phyloP scores from a whole-genome alignment of 2,797 vertebrate species.

The Luscinia megarhynchos region DNA sequence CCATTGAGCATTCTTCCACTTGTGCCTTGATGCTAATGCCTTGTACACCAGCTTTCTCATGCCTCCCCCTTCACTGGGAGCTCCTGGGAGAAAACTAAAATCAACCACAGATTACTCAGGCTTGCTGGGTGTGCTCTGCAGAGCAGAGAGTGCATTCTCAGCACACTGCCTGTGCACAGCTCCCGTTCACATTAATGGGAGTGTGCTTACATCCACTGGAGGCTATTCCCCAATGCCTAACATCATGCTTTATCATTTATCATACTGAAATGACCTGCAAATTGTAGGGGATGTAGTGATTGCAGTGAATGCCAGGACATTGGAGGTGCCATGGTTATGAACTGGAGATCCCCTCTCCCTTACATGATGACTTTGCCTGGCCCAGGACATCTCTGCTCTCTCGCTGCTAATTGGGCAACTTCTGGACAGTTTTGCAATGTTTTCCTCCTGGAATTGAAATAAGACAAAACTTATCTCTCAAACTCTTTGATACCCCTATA shows the following conservation, averaged over 20 bases:
- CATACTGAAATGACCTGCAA: not conserved
- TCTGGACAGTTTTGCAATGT: not conserved
- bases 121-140: not conserved
- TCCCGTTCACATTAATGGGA: not conserved
- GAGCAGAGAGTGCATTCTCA: not conserved
- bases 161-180: not conserved
- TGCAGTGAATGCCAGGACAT: rapidly evolving
- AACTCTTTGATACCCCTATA: not conserved
- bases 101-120: slow-evolving; percentile 52
- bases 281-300: not conserved
- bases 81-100: slow-evolving; percentile 50
- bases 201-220: slow-evolving; percentile 16
- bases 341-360: not conserved
- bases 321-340: not conserved
- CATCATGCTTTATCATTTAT: slow-evolving; percentile 12
- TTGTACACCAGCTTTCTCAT: slow-evolving; percentile 24
- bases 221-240: not conserved
- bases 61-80: not conserved
- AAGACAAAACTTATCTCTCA: slow-evolving; percentile 5
- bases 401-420: not conserved
- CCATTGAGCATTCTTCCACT: not conserved
- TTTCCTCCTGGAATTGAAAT: not conserved
- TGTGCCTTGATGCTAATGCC: slow-evolving; percentile 41
- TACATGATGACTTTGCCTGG: rapidly evolving
- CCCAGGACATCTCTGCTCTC: not conserved